A percentile compares a stretch with the other conserved stretches of the same genome.
Conservation (phyloP, 2,113 vertebrate species). For the Petroica traversi region DNA sequence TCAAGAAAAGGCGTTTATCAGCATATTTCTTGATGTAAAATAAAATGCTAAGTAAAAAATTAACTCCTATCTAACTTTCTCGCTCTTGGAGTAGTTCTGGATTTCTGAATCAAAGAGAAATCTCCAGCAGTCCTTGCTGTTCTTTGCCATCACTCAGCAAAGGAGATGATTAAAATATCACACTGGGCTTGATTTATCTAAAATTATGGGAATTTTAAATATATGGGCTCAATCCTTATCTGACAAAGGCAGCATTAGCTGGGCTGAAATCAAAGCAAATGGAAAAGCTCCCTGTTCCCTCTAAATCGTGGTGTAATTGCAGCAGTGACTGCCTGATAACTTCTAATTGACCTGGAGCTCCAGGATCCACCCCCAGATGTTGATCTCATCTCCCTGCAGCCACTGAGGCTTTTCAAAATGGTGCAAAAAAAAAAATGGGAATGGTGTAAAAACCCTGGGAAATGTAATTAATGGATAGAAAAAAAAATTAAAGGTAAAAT, state of each 20-base stretch:
- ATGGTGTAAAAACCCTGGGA: not conserved
- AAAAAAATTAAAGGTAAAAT: not conserved
- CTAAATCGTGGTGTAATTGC: not conserved
- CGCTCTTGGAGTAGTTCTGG: not conserved
- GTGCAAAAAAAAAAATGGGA: not conserved
- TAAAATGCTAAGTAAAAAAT: not conserved
- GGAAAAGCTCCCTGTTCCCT: not conserved
- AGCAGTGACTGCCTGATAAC: not conserved
- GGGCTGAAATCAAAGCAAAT: not conserved
- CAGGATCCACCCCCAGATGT: not conserved
- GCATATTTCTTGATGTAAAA: not conserved
- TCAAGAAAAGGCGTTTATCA: not conserved
- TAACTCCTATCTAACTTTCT: not conserved
- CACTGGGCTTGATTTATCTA: not conserved
- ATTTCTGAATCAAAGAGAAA: not conserved
- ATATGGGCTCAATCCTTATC: not conserved
- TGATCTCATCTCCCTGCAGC: not conserved
- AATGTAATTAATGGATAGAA: not conserved
- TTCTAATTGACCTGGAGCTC: not conserved
- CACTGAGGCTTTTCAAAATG: not conserved
- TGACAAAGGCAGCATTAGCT: not conserved
- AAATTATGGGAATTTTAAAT: not conserved
- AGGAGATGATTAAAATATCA: slow-evolving; percentile 6
- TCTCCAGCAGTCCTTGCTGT: not conserved
- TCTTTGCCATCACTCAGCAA: not conserved